Percentiles rank a stretch among this genome's conserved stretches.
These are phyloP conservation scores for Lepisosteus oculatus DNA, from an alignment of 2,113 vertebrate genomes.

Conservation along the genomic window DNA sequence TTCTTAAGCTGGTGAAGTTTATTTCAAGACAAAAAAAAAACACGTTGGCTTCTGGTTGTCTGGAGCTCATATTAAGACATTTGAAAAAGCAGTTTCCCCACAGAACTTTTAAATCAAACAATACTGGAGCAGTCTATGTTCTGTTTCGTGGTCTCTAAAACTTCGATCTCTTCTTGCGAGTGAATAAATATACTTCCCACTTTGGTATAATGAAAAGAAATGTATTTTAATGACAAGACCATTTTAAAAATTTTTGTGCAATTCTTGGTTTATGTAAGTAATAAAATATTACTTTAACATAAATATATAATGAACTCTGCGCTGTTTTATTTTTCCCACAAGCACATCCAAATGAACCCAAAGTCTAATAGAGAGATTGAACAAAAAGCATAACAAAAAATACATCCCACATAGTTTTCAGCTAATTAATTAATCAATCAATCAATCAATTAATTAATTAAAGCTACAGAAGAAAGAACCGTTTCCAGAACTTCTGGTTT, in stretches of 20 bases:
- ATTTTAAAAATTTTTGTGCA: constrained; percentile 90
- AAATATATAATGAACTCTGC: constrained; percentile 89
- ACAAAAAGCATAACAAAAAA: constrained; percentile 60
- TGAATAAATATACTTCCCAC: constrained; percentile 42
- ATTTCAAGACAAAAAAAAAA: too few species aligned
- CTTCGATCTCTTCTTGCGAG: background rate
- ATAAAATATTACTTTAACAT: constrained; percentile 93
- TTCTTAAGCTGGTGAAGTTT: too few species aligned
- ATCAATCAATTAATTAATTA: constrained; percentile 79
- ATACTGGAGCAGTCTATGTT: background rate
- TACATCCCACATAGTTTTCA: constrained; percentile 85
- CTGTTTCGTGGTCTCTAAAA: too few species aligned
- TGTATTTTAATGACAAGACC: constrained; percentile 92
- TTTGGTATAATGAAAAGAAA: constrained; percentile 60
- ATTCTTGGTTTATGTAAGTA: constrained; percentile 92
- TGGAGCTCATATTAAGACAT: too few species aligned
- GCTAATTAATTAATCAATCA: constrained; percentile 56
- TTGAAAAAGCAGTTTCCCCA: background rate
- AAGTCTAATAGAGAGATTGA: constrained; percentile 75
- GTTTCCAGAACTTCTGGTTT: constrained; percentile 76
- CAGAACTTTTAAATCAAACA: constrained; percentile 1
- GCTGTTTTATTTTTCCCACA: constrained; percentile 83
- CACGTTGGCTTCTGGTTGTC: too few species aligned
- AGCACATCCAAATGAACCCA: constrained; percentile 88
- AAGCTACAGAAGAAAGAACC: constrained; percentile 84